Conservation (phyloP, 2,797 vertebrate species). For the Smutsia gigantea region DNA sequence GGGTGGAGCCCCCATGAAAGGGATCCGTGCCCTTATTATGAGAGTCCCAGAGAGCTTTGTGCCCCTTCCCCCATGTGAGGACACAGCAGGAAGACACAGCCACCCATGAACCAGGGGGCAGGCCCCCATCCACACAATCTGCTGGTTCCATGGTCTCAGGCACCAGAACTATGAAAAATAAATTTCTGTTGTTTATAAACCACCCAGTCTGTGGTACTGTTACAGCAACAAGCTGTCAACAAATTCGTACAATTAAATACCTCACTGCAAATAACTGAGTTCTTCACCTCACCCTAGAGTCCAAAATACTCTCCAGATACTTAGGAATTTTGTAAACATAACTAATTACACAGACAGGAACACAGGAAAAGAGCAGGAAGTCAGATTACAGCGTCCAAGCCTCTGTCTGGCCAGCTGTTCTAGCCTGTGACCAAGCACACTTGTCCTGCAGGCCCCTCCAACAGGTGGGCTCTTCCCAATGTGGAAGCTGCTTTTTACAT, state of each 20-base stretch:
- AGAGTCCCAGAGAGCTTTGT: neutral
- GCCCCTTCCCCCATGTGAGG: neutral
- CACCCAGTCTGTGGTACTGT: neutral
- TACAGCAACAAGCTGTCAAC: neutral
- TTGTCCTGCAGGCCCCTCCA: neutral
- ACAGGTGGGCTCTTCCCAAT: neutral
- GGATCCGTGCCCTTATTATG: neutral
- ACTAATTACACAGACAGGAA: neutral
- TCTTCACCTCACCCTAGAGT: neutral
- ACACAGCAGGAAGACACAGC: neutral
- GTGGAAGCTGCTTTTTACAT: neutral
- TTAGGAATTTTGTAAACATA: neutral
- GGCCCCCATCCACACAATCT: neutral
- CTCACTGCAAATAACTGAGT: neutral
- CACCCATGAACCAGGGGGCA: neutral
- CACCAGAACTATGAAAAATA: neutral
- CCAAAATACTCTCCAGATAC: neutral
- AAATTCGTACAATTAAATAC: neutral
- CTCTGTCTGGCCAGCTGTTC: neutral
- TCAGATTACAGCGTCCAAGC: neutral
- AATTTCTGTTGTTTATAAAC: neutral
- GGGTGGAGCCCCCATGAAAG: neutral
- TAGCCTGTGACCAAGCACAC: neutral
- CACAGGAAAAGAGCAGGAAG: fast-evolving
- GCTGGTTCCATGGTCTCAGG: neutral